Evolutionary conservation across 2,113 vertebrate species (phyloP).

Genomic region (Prinia subflava): DNA sequence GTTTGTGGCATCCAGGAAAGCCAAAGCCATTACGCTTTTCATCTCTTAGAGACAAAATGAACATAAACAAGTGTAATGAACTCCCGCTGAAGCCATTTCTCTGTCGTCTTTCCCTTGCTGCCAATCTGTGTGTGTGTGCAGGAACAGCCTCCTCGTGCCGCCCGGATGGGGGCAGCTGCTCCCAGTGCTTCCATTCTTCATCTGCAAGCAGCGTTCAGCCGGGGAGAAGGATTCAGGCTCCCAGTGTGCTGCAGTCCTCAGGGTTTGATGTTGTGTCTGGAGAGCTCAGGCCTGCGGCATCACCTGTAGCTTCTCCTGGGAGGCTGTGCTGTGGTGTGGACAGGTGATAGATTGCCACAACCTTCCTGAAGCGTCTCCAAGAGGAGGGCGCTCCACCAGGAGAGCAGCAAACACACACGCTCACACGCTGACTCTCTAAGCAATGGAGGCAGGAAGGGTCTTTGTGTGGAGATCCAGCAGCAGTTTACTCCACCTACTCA

Average conservation of each 20-base stretch:
- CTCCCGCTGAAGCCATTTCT: background rate
- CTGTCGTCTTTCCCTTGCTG: background rate
- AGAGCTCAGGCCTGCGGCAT: background rate
- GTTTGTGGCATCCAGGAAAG: slow-evolving; percentile 68
- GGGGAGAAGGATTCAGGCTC: background rate
- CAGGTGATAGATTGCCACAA: background rate
- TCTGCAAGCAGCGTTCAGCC: background rate
- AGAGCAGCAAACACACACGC: background rate
- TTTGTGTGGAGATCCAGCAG: background rate
- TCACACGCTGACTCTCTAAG: background rate
- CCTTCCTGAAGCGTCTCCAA: background rate
- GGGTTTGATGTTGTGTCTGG: background rate
- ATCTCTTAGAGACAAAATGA: slow-evolving; percentile 51
- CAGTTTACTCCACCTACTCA: background rate
- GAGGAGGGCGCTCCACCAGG: background rate
- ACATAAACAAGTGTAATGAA: slow-evolving; percentile 58
- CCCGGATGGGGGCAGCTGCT: background rate
- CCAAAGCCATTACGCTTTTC: slow-evolving; percentile 53
- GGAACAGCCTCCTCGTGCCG: background rate
- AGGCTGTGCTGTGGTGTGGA: background rate
- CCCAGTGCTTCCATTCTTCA: background rate
- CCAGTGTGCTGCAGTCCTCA: background rate
- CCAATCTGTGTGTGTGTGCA: background rate
- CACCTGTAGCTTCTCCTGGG: background rate
- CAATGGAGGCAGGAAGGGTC: background rate